Percentiles rank a stretch among this genome's conserved stretches.
These are phyloP conservation scores for Arion vulgaris DNA, from an alignment of 1,140 invertebrate genomes.

Conservation along the genomic window DNA sequence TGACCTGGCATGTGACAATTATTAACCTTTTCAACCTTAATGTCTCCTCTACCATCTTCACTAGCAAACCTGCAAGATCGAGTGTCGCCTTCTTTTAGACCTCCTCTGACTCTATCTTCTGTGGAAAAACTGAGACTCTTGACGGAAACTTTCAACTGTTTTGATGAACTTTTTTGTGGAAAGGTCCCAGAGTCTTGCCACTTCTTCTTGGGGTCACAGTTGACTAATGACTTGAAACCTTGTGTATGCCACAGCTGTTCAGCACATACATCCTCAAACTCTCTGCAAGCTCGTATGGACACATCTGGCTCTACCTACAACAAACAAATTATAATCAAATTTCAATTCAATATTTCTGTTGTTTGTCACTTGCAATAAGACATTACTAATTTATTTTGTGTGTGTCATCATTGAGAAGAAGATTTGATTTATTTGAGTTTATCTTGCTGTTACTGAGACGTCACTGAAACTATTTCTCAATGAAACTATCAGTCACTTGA, in stretches of 20 bases:
- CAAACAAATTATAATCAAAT: neutral
- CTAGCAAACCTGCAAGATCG: neutral
- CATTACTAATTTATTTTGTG: neutral
- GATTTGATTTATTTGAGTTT: no score
- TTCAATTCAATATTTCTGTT: no score
- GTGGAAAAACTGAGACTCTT: slow-evolving; percentile 43
- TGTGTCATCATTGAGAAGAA: neutral
- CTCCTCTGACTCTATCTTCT: neutral
- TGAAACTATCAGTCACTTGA: no score
- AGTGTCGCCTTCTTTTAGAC: neutral
- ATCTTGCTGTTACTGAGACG: no score
- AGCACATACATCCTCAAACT: slow-evolving; percentile 63
- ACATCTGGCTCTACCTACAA: slow-evolving; percentile 21
- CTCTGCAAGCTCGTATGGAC: slow-evolving; percentile 38
- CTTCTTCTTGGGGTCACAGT: slow-evolving; percentile 52
- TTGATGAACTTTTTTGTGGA: slow-evolving; percentile 53
- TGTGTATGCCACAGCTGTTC: slow-evolving; percentile 53
- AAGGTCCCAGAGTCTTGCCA: slow-evolving; percentile 59
- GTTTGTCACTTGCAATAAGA: neutral
- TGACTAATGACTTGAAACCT: slow-evolving; percentile 55
- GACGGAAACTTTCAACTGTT: slow-evolving; percentile 41
- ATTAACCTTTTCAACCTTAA: neutral
- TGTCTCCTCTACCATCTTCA: neutral
- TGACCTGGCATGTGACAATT: neutral
- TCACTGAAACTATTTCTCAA: no score